A percentile compares a stretch with the other conserved stretches of the same genome.
Conservation (phyloP, 2,797 vertebrate genomes). For the Menidia menidia region DNA sequence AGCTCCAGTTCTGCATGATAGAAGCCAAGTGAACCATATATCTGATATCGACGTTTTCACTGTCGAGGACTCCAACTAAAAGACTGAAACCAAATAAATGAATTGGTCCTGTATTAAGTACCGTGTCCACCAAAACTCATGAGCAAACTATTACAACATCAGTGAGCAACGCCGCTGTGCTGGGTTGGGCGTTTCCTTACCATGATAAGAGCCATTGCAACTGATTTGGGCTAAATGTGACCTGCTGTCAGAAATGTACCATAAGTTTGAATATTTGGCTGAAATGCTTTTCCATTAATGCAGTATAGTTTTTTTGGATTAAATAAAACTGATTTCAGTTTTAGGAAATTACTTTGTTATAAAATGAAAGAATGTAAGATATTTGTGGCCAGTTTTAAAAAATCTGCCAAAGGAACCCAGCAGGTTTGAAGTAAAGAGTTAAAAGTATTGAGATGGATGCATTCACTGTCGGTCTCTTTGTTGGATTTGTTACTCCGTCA, state of each 20-base stretch:
- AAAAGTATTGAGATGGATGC: neutral
- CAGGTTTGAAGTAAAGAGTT: neutral
- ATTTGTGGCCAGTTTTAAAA: slow-evolving; percentile 5
- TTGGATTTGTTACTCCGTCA: slow-evolving; percentile 13
- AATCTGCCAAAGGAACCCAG: neutral
- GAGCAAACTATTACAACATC: neutral
- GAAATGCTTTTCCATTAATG: neutral
- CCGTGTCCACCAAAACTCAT: slow-evolving; percentile 9
- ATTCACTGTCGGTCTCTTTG: neutral
- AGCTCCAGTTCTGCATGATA: neutral
- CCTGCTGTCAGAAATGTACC: neutral
- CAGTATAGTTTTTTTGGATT: neutral
- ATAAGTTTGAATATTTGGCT: neutral
- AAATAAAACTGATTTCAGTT: neutral
- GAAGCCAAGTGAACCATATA: slow-evolving; percentile 25
- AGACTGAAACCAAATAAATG: slow-evolving; percentile 9
- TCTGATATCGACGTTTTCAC: slow-evolving; percentile 22
- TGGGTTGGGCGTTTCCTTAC: neutral
- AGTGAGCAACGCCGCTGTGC: neutral
- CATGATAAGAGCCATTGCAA: neutral
- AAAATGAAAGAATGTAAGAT: neutral
- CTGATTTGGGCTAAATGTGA: neutral
- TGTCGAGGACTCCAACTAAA: slow-evolving; percentile 17
- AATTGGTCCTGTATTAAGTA: neutral
- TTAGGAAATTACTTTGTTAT: neutral